phyloP scores from a whole-genome alignment of 2,888 invertebrate genomes.

The Aphelenchoides bicaudatus region DNA sequence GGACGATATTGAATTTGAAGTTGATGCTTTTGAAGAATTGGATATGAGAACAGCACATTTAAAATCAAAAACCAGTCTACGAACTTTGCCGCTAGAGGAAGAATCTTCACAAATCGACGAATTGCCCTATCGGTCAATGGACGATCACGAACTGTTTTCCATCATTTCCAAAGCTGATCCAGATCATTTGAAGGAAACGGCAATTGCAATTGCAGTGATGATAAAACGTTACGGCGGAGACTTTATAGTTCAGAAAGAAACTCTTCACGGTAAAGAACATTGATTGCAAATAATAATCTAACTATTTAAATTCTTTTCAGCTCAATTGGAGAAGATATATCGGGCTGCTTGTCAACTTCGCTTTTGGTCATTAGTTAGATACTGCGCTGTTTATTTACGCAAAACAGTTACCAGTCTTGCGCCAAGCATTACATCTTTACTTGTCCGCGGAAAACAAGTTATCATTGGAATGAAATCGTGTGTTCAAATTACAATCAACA shows the following conservation, averaged over 20 bases:
- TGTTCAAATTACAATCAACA: constrained; percentile 89
- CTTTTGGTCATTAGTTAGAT: constrained; percentile 70
- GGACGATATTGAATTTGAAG: constrained; percentile 64
- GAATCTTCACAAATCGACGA: constrained; percentile 19
- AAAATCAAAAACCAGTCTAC: constrained; percentile 33
- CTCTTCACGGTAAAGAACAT: constrained; percentile 23
- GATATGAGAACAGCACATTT: constrained; percentile 35
- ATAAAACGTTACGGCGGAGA: constrained; percentile 43
- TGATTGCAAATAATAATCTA: neutral
- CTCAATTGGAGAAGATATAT: constrained; percentile 63
- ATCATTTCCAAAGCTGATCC: constrained; percentile 43
- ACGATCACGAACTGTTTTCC: constrained; percentile 32
- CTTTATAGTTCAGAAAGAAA: constrained; percentile 44
- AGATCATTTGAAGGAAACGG: constrained; percentile 45
- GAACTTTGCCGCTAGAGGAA: constrained; percentile 23
- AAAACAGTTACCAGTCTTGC: constrained; percentile 96
- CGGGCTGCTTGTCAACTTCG: constrained; percentile 61
- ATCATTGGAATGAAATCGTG: constrained; percentile 34
- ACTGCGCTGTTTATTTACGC: constrained; percentile 84
- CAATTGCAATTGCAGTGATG: constrained; percentile 50
- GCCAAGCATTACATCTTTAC: constrained; percentile 92
- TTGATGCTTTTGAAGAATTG: constrained; percentile 48
- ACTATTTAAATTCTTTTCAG: constrained; percentile 60
- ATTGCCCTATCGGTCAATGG: constrained; percentile 15
- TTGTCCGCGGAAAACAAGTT: constrained; percentile 95